Evolutionary conservation across 1,140 invertebrate genomes (phyloP).

Genomic region (Lasioglossum baleicum): DNA sequence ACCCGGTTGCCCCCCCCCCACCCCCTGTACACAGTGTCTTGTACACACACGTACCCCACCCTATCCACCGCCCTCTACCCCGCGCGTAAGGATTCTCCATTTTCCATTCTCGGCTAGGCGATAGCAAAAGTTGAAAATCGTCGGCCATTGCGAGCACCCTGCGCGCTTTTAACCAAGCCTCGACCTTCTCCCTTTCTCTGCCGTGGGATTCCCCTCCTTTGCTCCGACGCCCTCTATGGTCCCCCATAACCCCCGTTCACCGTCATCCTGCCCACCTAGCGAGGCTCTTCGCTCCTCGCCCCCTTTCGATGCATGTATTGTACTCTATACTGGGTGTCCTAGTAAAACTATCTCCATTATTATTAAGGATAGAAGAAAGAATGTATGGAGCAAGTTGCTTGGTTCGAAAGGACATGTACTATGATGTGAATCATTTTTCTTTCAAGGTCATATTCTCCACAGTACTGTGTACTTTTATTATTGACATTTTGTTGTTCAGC

Average conservation of each 20-base stretch:
- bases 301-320: not conserved
- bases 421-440: too few relatives aligned
- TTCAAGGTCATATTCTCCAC: too few relatives aligned
- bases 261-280: conserved; percentile 17
- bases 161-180: conserved; percentile 67
- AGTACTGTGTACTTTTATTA: too few relatives aligned
- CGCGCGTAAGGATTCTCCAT: conserved; percentile 63
- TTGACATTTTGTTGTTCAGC: too few relatives aligned
- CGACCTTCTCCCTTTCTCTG: conserved; percentile 43
- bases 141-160: conserved; percentile 69
- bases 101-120: conserved; percentile 69
- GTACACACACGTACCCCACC: not conserved
- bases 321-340: not conserved
- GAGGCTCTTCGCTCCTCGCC: not conserved
- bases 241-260: not conserved
- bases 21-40: not conserved
- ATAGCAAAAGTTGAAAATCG: conserved; percentile 77
- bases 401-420: too few relatives aligned
- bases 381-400: too few relatives aligned
- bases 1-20: too few relatives aligned
- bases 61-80: conserved; percentile 11
- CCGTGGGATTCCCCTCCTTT: not conserved
- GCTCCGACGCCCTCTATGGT: too few relatives aligned
- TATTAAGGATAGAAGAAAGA: too few relatives aligned
- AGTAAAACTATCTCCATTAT: too few relatives aligned